Conservation (phyloP, 1,140 invertebrate genomes). For the Subanguina moxae region DNA sequence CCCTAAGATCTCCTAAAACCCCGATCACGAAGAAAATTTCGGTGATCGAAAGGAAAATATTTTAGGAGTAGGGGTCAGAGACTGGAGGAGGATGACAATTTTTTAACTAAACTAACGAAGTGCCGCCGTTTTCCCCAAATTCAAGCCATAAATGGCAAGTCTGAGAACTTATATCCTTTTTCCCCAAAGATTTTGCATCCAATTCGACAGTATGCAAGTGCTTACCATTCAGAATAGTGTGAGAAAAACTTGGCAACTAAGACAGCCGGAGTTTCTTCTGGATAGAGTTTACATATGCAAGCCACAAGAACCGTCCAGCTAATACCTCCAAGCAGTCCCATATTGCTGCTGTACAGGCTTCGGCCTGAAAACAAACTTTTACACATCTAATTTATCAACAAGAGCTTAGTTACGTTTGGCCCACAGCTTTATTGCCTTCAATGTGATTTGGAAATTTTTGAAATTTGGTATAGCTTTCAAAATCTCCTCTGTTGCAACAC, state of each 20-base stretch:
- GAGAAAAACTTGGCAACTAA: background rate
- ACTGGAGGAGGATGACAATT: no score
- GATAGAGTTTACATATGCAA: background rate
- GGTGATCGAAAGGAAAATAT: no score
- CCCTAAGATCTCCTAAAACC: no score
- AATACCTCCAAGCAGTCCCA: background rate
- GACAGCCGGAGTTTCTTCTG: background rate
- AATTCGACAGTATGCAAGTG: background rate
- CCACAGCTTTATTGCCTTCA: background rate
- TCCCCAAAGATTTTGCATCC: no score
- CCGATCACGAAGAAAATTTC: no score
- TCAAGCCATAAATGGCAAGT: no score
- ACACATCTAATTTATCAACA: background rate
- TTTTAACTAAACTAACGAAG: no score
- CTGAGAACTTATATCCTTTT: no score
- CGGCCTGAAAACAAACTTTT: background rate
- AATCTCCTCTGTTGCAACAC: background rate
- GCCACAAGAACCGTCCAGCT: conserved; percentile 1
- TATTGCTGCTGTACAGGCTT: background rate
- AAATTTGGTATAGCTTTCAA: background rate
- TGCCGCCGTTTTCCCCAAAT: no score
- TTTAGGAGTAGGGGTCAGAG: no score
- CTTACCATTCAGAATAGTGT: background rate
- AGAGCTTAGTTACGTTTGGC: background rate
- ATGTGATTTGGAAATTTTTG: background rate